Evolutionary conservation across 2,888 invertebrate genomes (phyloP).

Genomic region (Ernsta delagoae): DNA sequence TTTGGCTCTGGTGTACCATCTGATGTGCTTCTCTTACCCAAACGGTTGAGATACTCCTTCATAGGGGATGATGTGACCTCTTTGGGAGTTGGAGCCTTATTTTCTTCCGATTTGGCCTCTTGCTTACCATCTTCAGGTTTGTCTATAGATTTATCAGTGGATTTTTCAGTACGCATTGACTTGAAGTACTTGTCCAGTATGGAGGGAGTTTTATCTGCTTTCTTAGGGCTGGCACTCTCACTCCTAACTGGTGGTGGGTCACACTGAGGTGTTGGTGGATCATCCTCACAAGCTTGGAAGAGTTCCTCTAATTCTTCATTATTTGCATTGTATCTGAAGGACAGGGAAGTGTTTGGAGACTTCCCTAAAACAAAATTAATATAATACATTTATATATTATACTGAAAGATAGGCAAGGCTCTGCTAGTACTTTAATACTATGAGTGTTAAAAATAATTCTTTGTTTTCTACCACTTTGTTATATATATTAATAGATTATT

Average conservation of each 20-base stretch:
- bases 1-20: conserved; percentile 79
- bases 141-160: conserved; percentile 63
- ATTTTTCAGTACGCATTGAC: conserved; percentile 67
- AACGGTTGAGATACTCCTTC: conserved; percentile 84
- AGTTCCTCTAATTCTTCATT: conserved; percentile 90
- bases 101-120: conserved; percentile 52
- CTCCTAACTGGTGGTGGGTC: conserved; percentile 67
- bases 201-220: conserved; percentile 72
- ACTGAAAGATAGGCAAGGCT: too few species aligned
- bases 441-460: too few species aligned
- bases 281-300: conserved; percentile 86
- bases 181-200: conserved; percentile 82
- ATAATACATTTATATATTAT: too few species aligned
- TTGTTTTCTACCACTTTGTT: too few species aligned
- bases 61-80: conserved; percentile 79
- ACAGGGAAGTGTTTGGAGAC: conserved; percentile 78
- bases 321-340: conserved; percentile 90
- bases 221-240: conserved; percentile 76
- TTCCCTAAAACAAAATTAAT: conserved; percentile 62
- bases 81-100: conserved; percentile 56
- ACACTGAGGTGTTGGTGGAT: conserved; percentile 76
- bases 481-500: too few species aligned
- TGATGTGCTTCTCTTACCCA: conserved; percentile 86
- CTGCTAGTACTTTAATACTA: too few species aligned
- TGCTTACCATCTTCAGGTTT: conserved; percentile 59